Percentiles rank a stretch among this genome's conserved stretches.
Evolutionary conservation across 2,888 invertebrate species (phyloP).

Genomic region (Stomorhina lunata): DNA sequence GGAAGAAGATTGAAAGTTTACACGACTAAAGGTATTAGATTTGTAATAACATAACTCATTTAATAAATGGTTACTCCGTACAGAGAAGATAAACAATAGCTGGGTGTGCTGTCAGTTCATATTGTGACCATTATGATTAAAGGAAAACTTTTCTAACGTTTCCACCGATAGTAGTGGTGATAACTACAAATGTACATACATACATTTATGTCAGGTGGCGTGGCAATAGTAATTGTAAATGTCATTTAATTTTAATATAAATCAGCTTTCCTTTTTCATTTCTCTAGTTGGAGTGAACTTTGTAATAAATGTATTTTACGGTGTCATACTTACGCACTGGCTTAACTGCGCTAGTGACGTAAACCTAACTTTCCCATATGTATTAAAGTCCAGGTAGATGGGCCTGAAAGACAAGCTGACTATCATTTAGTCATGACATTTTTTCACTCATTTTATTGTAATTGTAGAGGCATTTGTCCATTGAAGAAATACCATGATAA

Average conservation of each 20-base stretch:
- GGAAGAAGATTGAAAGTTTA: background rate
- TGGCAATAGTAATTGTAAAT: constrained; percentile 26
- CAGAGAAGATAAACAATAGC: no score
- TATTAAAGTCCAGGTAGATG: constrained; percentile 31
- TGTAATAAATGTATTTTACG: background rate
- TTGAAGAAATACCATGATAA: background rate
- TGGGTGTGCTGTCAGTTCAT: no score
- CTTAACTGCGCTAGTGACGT: background rate
- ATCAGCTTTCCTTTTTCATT: background rate
- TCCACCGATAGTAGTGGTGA: background rate
- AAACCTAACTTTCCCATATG: constrained; percentile 21
- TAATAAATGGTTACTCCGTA: no score
- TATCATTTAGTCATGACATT: background rate
- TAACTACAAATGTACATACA: no score
- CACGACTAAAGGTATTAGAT: background rate
- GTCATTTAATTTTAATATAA: constrained; percentile 26
- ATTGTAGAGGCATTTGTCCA: background rate
- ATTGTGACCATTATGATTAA: no score
- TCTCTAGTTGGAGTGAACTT: no score
- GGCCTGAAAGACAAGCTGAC: background rate
- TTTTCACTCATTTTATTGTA: background rate
- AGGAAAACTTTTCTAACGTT: no score
- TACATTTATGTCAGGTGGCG: no score
- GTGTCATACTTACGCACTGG: constrained; percentile 4
- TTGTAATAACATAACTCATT: background rate